phyloP scores from a whole-genome alignment of 2,113 vertebrate genomes.

The Stigmatopora nigra region DNA sequence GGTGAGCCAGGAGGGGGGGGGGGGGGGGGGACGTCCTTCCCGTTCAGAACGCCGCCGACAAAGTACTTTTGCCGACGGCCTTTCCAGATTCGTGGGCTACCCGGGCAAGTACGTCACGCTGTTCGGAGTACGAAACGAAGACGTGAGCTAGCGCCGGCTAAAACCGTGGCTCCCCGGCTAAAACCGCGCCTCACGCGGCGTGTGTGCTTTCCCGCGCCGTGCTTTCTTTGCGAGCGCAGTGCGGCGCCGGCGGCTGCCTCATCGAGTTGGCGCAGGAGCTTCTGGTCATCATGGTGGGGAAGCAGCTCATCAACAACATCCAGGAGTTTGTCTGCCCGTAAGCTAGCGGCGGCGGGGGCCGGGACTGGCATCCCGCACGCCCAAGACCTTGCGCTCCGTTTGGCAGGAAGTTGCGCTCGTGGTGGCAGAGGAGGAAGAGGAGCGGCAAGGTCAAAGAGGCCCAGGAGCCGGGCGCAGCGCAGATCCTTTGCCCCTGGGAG shows the following conservation, averaged over 20 bases:
- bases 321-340: conserved; percentile 70
- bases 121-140: conserved; percentile 72
- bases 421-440: conserved; percentile 59
- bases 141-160: too few relatives aligned
- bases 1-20: conserved; percentile 42
- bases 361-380: too few relatives aligned
- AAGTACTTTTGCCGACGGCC: too few relatives aligned
- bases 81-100: conserved; percentile 69
- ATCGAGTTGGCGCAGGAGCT: conserved; percentile 73
- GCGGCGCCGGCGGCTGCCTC: conserved; percentile 64
- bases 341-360: conserved; percentile 12
- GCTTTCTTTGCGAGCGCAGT: conserved; percentile 42
- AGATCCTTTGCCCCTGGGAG: conserved; percentile 54
- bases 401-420: conserved; percentile 65
- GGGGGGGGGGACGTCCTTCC: too few relatives aligned
- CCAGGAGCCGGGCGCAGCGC: not conserved
- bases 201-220: too few relatives aligned
- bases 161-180: too few relatives aligned
- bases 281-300: conserved; percentile 73
- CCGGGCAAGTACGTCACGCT: conserved; percentile 70
- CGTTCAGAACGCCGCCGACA: too few relatives aligned
- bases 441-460: not conserved
- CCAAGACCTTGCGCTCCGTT: not conserved
- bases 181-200: too few relatives aligned
- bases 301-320: conserved; percentile 71